These are phyloP conservation scores for Cryptoprocta ferox DNA, from an alignment of 2,797 vertebrate genomes.

Conservation along the genomic window DNA sequence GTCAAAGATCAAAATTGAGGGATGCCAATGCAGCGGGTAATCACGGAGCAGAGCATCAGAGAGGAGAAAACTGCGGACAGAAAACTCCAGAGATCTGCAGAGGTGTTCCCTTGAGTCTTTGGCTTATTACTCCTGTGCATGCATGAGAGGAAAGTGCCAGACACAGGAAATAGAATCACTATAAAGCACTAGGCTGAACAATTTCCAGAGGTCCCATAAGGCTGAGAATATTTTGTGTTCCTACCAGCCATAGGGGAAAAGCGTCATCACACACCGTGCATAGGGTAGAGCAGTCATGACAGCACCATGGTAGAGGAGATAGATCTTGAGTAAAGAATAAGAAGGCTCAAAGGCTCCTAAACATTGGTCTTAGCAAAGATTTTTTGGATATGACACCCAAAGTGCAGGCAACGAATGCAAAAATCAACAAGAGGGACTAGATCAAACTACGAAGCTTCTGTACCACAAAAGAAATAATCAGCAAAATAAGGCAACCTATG, in stretches of 20 bases:
- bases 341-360: background rate
- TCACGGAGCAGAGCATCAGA: background rate
- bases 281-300: background rate
- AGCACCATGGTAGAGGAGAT: background rate
- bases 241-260: background rate
- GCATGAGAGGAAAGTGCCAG: background rate
- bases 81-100: background rate
- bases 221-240: slow-evolving; percentile 13
- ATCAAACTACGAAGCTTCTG: background rate
- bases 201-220: background rate
- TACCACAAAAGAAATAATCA: background rate
- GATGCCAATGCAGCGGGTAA: background rate
- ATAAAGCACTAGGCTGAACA: background rate
- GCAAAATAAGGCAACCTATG: background rate
- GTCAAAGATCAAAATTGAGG: background rate
- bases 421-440: background rate
- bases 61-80: background rate
- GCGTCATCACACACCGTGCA: background rate
- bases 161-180: slow-evolving; percentile 29
- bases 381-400: background rate
- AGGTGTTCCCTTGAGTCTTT: background rate
- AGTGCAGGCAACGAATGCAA: background rate
- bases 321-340: background rate
- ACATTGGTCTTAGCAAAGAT: background rate
- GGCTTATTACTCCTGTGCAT: background rate